Base-by-base conservation (phyloP, 2,888 invertebrate species). In the Rhorus exstirpatorius region DNA sequence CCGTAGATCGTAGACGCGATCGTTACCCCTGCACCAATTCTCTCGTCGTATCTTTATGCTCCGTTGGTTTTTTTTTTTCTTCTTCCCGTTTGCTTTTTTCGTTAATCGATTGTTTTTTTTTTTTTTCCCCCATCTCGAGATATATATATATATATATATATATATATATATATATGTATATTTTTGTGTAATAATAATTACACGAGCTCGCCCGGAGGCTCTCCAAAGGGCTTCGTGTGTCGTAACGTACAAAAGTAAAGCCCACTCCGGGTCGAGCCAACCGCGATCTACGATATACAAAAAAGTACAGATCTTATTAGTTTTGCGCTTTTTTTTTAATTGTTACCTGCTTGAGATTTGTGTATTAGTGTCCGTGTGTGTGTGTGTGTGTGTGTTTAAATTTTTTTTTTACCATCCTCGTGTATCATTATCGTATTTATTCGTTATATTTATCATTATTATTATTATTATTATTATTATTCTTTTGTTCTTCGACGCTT, bases 221-320 rank as follows among this genome's bases (percentile, higher is more conserved):
- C 72, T 70, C 61, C 67, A 77, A 51, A 51, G n/a, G 79, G 83
- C 81, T 84, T 84, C 80, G 86, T 84, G 86, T 85, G 86, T 86
- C 67, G 65, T 81, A 81, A 75, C 81, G 81, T 81, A 81, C 81
- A 81, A 81, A 81, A 81, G 81, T 67, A 77, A 81, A 81, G 75
- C 81, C 77, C 76, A 67, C 81, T 77, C 72, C 77, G 72, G 17
- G 38, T 53, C 53, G 67, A 80, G 83, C 55, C 83, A n/a, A 77
- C 80, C 3, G 6, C 31, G 55, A 46, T 53, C 76, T 80, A 72
- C 85, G 84, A 89, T 86, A 85, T 87, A 89, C 85, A 89, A 88
- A 89, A 88, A 89, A 86, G 85, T 87, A 85, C 87, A 86, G 85
- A 86, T 88, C 81, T 87, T 81, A 53, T 65, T 53, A 19, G 38